Base-by-base conservation (phyloP, 2,113 vertebrate species). In the Elaphurus davidianus region DNA sequence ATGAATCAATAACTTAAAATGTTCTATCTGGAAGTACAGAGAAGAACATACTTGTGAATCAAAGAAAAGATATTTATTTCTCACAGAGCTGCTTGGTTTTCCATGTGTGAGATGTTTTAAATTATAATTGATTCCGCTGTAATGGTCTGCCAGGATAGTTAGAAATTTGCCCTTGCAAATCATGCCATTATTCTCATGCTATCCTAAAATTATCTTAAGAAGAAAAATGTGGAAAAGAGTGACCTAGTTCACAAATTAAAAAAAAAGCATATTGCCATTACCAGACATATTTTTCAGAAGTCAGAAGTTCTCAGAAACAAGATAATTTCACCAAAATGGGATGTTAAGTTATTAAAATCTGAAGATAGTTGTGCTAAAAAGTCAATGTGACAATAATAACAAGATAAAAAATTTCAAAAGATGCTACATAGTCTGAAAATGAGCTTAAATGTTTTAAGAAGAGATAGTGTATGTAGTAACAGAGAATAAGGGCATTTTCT, bases 111-210 rank as follows among this genome's bases (percentile, higher is more conserved):
- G 6, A 92, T 74, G 12, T 59, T 93, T 98, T 90, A 95, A 93
- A 71, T 86, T 96, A 92, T 93, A 97, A 98, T 87, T 30, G 90
- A 98, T 98, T 98, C 76, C 82, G 96, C 97, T 93, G 92, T 78
- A 52, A 96, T 76, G 91, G 50, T 62, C 86, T 96, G n/a, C 91
- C 79, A 96, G 27, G 13, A 33, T 92, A 98, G 98, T 97, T 89
- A 96, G 82, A 45, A 47, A 59, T 94, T 28, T 94, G 30, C 45
- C 82, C 23, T 91, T 64, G 45, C 36, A 97, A 94, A 55, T 87
- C 83, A 97, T 54, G 86, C 33, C 28, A 91, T 36, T 98, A 59
- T 98, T 93, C 91, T 96, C 64, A 98, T 50, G 91, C 94, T 50
- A 92, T 81, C 45, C 83, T 40, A 50, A 10, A 0, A 78, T 47